Percentiles rank a stretch among this genome's conserved stretches.
Evolutionary conservation across 2,888 invertebrate genomes (phyloP).

Genomic region (Cephus spinipes): DNA sequence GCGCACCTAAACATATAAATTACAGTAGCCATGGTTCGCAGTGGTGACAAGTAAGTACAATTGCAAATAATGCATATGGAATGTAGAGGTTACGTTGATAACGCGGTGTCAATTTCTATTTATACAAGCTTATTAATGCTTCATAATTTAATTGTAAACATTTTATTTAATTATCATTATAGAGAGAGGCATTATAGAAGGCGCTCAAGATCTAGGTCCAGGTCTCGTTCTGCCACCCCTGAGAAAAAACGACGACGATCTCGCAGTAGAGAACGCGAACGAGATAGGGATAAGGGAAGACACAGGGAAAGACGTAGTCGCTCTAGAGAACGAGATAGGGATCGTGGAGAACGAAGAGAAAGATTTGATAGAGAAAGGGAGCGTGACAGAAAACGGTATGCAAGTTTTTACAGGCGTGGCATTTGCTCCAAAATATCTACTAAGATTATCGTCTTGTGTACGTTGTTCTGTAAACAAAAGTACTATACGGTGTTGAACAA

Average conservation of each 20-base stretch:
- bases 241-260: conserved; percentile 73
- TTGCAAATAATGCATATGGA: background rate
- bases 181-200: conserved; percentile 68
- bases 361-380: conserved; percentile 69
- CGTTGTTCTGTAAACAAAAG: background rate
- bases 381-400: conserved; percentile 68
- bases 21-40: background rate
- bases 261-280: conserved; percentile 71
- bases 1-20: background rate
- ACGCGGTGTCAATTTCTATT: background rate
- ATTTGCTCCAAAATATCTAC: background rate
- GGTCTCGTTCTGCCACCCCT: conserved; percentile 72
- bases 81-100: background rate
- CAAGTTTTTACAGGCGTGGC: conserved; percentile 23
- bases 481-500: background rate
- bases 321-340: conserved; percentile 75
- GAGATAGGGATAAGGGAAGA: conserved; percentile 72
- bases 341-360: conserved; percentile 65
- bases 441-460: background rate
- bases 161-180: conserved; percentile 14
- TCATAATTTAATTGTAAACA: background rate
- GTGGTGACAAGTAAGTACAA: background rate
- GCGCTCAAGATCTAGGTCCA: conserved; percentile 73
- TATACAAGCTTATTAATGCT: background rate
- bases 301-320: conserved; percentile 73